Evolutionary conservation across 2,888 invertebrate species (phyloP).

Genomic region (Dendrolimus pini): DNA sequence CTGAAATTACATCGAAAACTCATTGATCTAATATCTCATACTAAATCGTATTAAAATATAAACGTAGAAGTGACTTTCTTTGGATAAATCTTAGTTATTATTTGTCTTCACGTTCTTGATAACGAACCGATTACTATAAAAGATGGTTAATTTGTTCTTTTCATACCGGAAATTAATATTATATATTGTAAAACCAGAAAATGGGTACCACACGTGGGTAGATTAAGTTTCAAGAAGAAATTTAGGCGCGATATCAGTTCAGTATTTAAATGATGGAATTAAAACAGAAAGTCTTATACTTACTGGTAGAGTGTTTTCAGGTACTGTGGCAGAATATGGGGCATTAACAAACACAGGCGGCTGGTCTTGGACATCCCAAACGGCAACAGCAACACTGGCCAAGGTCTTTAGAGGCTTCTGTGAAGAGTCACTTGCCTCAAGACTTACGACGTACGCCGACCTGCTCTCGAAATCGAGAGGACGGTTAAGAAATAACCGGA

Average conservation of each 20-base stretch:
- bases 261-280: no score
- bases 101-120: no score
- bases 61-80: background rate
- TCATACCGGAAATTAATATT: no score
- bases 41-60: background rate
- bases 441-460: slow-evolving; percentile 82
- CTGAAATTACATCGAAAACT: slow-evolving; percentile 31
- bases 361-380: slow-evolving; percentile 89
- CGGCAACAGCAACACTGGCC: slow-evolving; percentile 84
- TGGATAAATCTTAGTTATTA: no score
- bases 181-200: no score
- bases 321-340: slow-evolving; percentile 85
- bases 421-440: slow-evolving; percentile 81
- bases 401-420: slow-evolving; percentile 79
- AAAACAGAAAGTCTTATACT: slow-evolving; percentile 8
- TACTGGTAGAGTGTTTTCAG: slow-evolving; percentile 83
- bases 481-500: slow-evolving; percentile 79
- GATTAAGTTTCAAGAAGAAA: no score
- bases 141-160: no score
- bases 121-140: no score
- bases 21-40: background rate
- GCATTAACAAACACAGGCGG: slow-evolving; percentile 88
- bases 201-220: no score
- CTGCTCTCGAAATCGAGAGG: slow-evolving; percentile 86
- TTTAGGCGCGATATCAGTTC: no score